These are phyloP conservation scores for Drosophila nigricruria DNA, from an alignment of 2,888 invertebrate species.

Conservation along the genomic window DNA sequence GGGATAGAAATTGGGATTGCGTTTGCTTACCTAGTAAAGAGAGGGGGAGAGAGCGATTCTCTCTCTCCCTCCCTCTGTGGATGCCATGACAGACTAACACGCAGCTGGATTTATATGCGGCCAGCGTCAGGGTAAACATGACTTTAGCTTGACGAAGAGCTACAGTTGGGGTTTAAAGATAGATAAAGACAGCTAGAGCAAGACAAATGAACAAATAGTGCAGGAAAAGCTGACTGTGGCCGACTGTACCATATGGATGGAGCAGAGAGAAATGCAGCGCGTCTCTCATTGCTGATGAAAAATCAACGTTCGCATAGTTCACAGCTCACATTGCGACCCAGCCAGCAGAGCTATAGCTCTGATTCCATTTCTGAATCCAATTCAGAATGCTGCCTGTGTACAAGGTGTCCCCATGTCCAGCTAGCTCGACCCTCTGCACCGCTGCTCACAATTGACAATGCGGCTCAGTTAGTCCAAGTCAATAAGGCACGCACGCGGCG, in stretches of 20 bases:
- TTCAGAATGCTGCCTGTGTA: conserved; percentile 31
- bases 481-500: conserved; percentile 70
- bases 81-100: conserved; percentile 62
- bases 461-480: conserved; percentile 70
- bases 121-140: conserved; percentile 72
- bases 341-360: not conserved
- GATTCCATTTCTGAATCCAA: conserved; percentile 20
- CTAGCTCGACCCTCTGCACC: conserved; percentile 8
- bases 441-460: conserved; percentile 76
- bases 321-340: conserved; percentile 28
- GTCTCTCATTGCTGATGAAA: conserved; percentile 67
- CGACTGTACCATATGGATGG: not conserved
- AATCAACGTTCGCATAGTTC: conserved; percentile 70
- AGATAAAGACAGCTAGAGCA: conserved; percentile 54
- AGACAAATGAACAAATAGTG: conserved; percentile 62
- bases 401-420: conserved; percentile 24
- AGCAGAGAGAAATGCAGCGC: conserved; percentile 1
- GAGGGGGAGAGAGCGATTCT: not conserved
- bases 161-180: conserved; percentile 17
- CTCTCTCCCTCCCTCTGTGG: not conserved
- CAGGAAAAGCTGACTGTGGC: not conserved
- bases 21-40: conserved; percentile 37
- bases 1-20: conserved; percentile 31
- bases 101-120: conserved; percentile 74
- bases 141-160: conserved; percentile 25